These are phyloP conservation scores for Protobothrops mucrosquamatus DNA, from an alignment of 2,113 vertebrate species.

Conservation along the genomic window DNA sequence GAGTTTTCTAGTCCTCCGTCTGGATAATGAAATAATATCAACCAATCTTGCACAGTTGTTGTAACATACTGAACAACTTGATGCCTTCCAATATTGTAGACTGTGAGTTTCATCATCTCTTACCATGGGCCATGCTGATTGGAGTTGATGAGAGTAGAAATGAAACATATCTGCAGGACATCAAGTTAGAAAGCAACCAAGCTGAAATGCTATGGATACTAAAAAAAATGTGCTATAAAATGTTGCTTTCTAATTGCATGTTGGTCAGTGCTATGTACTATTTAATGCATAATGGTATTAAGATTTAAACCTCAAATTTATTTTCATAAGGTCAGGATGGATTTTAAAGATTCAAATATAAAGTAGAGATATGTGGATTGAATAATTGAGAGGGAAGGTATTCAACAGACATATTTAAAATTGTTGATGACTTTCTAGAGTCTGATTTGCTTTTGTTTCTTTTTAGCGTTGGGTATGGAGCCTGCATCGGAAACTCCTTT, in stretches of 20 bases:
- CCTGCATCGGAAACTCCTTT: constrained; percentile 32
- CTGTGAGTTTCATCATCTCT: neutral
- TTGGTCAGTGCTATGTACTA: neutral
- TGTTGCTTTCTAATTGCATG: neutral
- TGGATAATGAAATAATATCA: neutral
- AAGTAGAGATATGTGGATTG: neutral
- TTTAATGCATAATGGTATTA: neutral
- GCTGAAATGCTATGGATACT: neutral
- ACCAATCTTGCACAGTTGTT: neutral
- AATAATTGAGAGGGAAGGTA: neutral
- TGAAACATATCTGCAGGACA: neutral
- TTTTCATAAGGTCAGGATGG: neutral
- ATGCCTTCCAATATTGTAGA: neutral
- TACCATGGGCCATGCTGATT: neutral
- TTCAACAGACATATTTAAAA: neutral
- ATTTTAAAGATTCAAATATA: neutral
- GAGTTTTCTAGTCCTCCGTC: neutral
- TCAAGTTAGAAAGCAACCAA: neutral
- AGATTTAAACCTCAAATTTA: neutral
- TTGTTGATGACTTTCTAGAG: neutral
- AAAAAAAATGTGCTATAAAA: neutral
- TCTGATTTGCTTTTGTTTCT: neutral
- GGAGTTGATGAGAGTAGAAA: neutral
- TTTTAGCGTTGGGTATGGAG: constrained; percentile 32
- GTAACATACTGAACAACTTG: neutral